phyloP scores from a whole-genome alignment of 2,888 invertebrate species.

The Euplagia quadripunctaria region DNA sequence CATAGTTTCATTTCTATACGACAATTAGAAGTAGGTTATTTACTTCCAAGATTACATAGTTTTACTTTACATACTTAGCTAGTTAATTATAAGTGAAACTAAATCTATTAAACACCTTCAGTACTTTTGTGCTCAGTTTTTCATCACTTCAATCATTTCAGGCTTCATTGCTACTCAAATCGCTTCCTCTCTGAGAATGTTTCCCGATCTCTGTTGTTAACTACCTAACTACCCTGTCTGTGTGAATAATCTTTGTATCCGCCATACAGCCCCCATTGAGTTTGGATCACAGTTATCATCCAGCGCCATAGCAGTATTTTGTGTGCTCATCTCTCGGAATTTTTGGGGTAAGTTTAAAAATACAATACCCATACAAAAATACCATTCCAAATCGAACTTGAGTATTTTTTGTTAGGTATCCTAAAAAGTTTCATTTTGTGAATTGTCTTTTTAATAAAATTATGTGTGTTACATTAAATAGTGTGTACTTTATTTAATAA shows the following conservation, averaged over 20 bases:
- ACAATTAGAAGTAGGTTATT: too few relatives aligned
- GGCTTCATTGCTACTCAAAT: neutral
- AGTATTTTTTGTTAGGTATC: too few relatives aligned
- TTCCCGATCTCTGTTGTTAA: neutral
- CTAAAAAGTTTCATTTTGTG: too few relatives aligned
- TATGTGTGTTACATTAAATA: too few relatives aligned
- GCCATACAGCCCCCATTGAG: constrained; percentile 10
- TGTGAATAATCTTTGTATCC: constrained; percentile 9
- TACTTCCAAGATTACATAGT: too few relatives aligned
- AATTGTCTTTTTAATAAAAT: too few relatives aligned
- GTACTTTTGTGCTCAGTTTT: neutral
- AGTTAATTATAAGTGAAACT: too few relatives aligned
- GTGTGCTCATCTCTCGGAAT: constrained; percentile 6
- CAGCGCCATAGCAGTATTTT: constrained; percentile 10
- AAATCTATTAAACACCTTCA: too few relatives aligned
- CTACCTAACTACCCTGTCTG: constrained; percentile 4
- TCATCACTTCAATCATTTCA: neutral
- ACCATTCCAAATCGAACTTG: neutral
- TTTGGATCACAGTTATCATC: constrained; percentile 9
- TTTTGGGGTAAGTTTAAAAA: constrained; percentile 4
- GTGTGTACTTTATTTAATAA: too few relatives aligned
- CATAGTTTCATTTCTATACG: too few relatives aligned
- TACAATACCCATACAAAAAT: neutral
- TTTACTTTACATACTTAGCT: too few relatives aligned
- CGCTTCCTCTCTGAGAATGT: neutral